phyloP scores from a whole-genome alignment of 2,797 vertebrate genomes.

The Protosalanx chinensis region DNA sequence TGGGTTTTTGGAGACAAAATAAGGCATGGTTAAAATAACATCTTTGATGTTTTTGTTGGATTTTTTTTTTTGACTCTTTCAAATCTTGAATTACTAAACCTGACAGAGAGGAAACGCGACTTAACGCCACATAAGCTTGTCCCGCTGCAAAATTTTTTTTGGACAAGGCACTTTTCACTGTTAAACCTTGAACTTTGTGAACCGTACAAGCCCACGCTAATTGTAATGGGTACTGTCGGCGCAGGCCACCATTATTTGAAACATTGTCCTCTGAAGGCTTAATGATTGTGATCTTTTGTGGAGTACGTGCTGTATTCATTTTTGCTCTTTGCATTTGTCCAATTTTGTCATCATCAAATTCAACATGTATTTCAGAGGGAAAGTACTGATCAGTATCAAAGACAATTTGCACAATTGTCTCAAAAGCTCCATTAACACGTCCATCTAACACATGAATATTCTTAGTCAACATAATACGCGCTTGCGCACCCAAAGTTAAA shows the following conservation, averaged over 20 bases:
- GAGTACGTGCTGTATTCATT: neutral
- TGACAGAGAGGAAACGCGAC: neutral
- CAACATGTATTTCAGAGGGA: slow-evolving; percentile 8
- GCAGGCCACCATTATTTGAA: too few species aligned
- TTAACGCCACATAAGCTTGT: too few species aligned
- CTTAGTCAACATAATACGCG: neutral
- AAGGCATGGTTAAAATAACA: neutral
- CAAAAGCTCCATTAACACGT: neutral
- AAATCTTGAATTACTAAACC: slow-evolving; percentile 8
- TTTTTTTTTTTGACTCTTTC: neutral
- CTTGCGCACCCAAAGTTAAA: neutral
- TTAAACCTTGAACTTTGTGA: neutral
- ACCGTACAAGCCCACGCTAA: too few species aligned
- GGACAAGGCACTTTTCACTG: neutral
- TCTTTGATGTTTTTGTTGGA: slow-evolving; percentile 1
- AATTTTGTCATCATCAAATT: slow-evolving; percentile 1
- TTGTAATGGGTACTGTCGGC: neutral
- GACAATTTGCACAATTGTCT: neutral
- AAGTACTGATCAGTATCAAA: neutral
- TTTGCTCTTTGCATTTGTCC: neutral
- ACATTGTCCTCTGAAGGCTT: neutral
- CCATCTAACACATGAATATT: neutral
- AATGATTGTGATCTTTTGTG: neutral
- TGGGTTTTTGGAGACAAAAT: neutral
- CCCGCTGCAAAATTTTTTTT: slow-evolving; percentile 1